Evolutionary conservation across 1,140 invertebrate genomes (phyloP), one percentile per base, ranked within the genome.

Genomic region (Eulimnadia texana): DNA sequence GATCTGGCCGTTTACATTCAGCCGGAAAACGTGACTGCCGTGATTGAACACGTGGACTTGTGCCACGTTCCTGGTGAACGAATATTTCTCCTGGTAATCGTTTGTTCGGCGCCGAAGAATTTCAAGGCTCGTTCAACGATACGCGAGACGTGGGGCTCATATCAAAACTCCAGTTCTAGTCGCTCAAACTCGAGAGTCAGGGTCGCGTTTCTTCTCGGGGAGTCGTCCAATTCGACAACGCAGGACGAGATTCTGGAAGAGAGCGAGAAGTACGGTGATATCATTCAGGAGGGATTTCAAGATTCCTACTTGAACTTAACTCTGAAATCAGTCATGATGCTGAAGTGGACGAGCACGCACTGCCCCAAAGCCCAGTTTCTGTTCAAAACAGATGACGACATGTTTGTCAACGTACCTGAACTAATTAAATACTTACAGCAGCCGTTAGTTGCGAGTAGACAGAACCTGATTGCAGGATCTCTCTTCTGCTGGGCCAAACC

Each of bases 271-370:
- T 83, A 83, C 66, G 80, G 83, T 27, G 92, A 97, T 72, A 82
- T 97, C 19, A 84, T 97, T 47, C 87, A 93, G 74, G 90, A 92
- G 71, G 81, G 82, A 58, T 95, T 93, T 70, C 69, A 85, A 11
- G 93, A 97, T 72, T 84, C 85, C 0, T 96, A 96, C 72, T 88
- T 90, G 70, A 96, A 97, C 79, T 75, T 96, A 55, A 95, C 91
- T 0, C 71, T 94, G 6, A 96, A 96, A 70, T 87, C 86, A n/a
- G 80, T 90, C 13, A 84, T 90, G 80, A 79, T 90, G 72, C 72
- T 93, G 50, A 91, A 92, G 70, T 88, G 88, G 82, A 67, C 68
- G 2, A 67, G 68, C 6, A 56, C 50, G 3, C 61, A 65, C 53
- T 72, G 71, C 58, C 58, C 58, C 3, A 54, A 70, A 22, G 69